Base-by-base conservation (phyloP, 1,140 invertebrate species). In the Hylyphantes graminicola region DNA sequence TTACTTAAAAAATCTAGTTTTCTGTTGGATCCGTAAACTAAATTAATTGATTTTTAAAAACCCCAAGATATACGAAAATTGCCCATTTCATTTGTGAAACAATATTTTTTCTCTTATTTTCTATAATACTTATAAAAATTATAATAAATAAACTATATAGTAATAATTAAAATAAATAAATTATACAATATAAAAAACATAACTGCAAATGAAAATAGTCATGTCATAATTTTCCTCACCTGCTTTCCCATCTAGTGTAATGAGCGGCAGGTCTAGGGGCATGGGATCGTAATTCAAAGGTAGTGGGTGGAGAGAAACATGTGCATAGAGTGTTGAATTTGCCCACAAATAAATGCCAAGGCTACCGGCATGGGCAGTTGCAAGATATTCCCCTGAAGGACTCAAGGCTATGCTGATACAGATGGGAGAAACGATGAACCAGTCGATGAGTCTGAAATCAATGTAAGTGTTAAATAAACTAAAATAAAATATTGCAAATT, bases 321-420 rank as follows among this genome's bases (percentile, higher is more conserved):
- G 93, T 50, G 93, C 91, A 88, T 95, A 99, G 0, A 99, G 89
- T 0, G 94, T 94, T 86, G 93, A 94, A 90, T 99, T 99, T 0
- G 94, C 93, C 98, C 98, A 99, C 11, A 99, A 90, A 88, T 95
- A 98, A 55, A 99, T 92, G 0, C 97, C 97, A 48, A 98, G 88
- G 88, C 97, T 93, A 85, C 95, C 94, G 2, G 95, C 93, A 88
- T 99, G 97, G 0, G 94, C 92, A 3, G 97, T 98, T 2, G 94
- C 96, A 54, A 99, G 89, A 88, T 94, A 97, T 88, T 98, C 95
- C 10, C 96, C 96, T 10, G 93, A 96, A 9, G 96, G 95, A 0
- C 97, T 98, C 91, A 99, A 94, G 50, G 93, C 92, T 19, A 99
- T 87, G 0, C 96, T 97, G 6, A 93, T 94, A 86, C 95, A 96